A percentile compares a stretch with the other conserved stretches of the same genome.
Evolutionary conservation across 2,113 vertebrate species (phyloP).

Genomic region (Coreoperca whiteheadi): DNA sequence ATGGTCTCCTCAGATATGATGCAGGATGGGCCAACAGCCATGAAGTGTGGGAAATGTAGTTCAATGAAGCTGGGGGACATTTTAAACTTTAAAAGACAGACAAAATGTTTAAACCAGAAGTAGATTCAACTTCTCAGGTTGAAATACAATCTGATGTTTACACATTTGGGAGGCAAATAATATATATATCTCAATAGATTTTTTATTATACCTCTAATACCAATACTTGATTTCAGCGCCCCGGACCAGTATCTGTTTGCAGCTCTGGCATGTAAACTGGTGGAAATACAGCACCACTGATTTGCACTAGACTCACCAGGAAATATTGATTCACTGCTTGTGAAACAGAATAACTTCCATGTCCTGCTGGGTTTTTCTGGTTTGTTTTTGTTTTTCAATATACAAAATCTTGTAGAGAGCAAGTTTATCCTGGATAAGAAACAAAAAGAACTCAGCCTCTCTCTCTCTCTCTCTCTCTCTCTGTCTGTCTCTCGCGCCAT

Average conservation of each 20-base stretch:
- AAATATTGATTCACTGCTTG: slow-evolving; percentile 31
- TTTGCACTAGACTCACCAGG: slow-evolving; percentile 6
- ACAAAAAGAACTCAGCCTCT: neutral
- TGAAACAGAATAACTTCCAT: slow-evolving; percentile 22
- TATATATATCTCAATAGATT: neutral
- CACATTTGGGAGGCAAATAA: neutral
- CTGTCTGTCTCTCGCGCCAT: slow-evolving; percentile 19
- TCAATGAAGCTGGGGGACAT: neutral
- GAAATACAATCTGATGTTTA: neutral
- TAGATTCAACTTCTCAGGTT: neutral
- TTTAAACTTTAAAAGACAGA: slow-evolving; percentile 11
- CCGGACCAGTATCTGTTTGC: neutral
- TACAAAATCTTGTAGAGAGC: slow-evolving; percentile 29
- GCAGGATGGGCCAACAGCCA: slow-evolving; percentile 20
- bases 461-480: neutral
- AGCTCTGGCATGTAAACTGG: neutral
- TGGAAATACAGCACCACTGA: slow-evolving; percentile 6
- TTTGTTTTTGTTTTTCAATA: neutral
- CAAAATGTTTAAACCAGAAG: neutral
- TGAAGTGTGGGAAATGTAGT: slow-evolving; percentile 7
- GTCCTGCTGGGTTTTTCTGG: neutral
- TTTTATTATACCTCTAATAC: neutral
- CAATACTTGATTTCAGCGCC: neutral
- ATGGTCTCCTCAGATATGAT: slow-evolving; percentile 47
- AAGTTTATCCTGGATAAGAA: slow-evolving; percentile 3